Evolutionary conservation across 2,797 vertebrate genomes (phyloP), one percentile per base, ranked within the genome.

Genomic region (Halcyon leucocephala): DNA sequence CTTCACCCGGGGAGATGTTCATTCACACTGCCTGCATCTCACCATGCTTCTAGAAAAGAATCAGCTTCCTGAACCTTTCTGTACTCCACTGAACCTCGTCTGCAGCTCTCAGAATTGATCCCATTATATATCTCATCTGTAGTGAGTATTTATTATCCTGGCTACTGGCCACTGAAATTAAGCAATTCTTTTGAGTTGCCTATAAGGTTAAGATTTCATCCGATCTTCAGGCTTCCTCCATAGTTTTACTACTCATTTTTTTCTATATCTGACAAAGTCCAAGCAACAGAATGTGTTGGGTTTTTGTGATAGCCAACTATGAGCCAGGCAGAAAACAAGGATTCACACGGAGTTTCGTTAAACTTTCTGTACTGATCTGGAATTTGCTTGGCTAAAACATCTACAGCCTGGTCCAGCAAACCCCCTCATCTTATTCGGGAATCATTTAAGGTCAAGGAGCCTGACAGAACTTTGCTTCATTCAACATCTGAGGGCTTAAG

Each of bases 381-480:
- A 94, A 95, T 95, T 95, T 90, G 33, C 71, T 97, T 94, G 94
- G 93, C 93, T 93, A 82, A 84, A 80, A 24, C 14, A 61, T 58
- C 37, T 1, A 2, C 57, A 82, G 61, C 55, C 48, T 46, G 7
- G 37, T 90, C 94, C 93, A 96, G 77, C 81, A 96, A 96, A 86
- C 73, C 69, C 87, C 80, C 86, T 90, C 82, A 60, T 92, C 44
- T 77, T 87, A 82, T 55, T 92, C n/a, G 71, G 74, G 78, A 93
- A 93, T 97, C 95, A 95, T 94, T 90, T 97, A 87, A 96, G 92
- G 96, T 97, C 95, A 95, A 93, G 67, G 33, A 77, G 49, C 60
- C 24, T 0, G 0, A 84, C 60, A 93, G 86, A 86, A 93, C 55
- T 77, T 95, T 73, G 33, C 22, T 93, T 94, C 86, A 64, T 82